Percentiles rank a stretch among this genome's conserved stretches.
phyloP scores from a whole-genome alignment of 2,113 vertebrate species.

The Chaetorhynchus papuensis region DNA sequence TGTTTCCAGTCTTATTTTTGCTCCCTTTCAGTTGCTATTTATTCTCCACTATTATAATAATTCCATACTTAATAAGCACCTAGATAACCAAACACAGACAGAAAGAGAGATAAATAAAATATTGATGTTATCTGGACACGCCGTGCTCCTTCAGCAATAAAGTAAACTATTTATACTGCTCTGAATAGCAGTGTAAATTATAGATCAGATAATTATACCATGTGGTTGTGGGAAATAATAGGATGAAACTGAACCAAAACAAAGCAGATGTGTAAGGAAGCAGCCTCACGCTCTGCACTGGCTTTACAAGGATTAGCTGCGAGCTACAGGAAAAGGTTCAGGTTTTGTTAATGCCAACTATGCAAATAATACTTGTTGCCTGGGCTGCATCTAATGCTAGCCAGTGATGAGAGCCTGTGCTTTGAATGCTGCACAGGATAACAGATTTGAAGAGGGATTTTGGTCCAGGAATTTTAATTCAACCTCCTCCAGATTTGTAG shows the following conservation, averaged over 20 bases:
- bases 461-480: slow-evolving; percentile 7
- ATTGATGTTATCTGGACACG: slow-evolving; percentile 18
- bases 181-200: not conserved
- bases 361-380: not conserved
- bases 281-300: not conserved
- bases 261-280: not conserved
- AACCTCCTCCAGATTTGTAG: not conserved
- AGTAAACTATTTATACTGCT: slow-evolving; percentile 3
- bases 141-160: not conserved
- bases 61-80: not conserved
- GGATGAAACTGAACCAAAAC: slow-evolving; percentile 3
- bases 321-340: not conserved
- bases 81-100: not conserved
- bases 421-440: not conserved
- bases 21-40: not conserved
- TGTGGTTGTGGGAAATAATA: not conserved
- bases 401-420: not conserved
- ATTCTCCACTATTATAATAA: not conserved
- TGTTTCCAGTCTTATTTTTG: not conserved
- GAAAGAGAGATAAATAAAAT: slow-evolving; percentile 18
- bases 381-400: not conserved
- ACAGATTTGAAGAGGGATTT: not conserved
- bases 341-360: not conserved
- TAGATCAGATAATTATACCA: slow-evolving; percentile 7
- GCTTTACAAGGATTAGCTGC: not conserved